Conservation (phyloP, 2,888 invertebrate species). For the Thalpophila matura region DNA sequence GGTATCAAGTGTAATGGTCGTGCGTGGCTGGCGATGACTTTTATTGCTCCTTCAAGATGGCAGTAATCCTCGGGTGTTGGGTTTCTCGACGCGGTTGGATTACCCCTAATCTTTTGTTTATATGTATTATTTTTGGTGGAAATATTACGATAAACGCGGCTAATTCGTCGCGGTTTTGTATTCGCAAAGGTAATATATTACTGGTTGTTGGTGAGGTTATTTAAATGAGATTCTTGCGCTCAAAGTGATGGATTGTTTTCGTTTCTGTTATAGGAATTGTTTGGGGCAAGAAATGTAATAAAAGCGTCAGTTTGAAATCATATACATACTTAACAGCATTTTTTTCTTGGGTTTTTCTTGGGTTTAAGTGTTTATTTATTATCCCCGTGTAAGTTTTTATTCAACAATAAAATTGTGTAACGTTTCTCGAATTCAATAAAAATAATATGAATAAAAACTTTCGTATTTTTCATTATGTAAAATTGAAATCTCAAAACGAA, state of each 20-base stretch:
- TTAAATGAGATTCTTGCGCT: constrained; percentile 47
- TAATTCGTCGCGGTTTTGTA: constrained; percentile 57
- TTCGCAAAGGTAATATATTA: constrained; percentile 48
- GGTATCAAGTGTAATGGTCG: constrained; percentile 72
- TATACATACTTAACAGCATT: constrained; percentile 9
- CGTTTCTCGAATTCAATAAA: no score
- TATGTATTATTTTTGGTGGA: constrained; percentile 72
- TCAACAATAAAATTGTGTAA: neutral
- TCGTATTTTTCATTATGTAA: neutral
- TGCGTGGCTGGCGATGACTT: constrained; percentile 75
- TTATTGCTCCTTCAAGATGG: constrained; percentile 84
- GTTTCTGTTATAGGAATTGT: constrained; percentile 38
- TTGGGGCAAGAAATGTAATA: constrained; percentile 42
- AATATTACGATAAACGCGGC: constrained; percentile 65
- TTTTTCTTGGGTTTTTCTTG: constrained; percentile 6
- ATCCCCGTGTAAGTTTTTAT: neutral
- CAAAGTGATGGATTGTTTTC: constrained; percentile 53
- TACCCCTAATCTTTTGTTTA: constrained; percentile 83
- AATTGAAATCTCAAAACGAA: neutral
- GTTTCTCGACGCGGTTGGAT: constrained; percentile 70
- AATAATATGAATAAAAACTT: no score
- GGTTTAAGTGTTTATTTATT: constrained; percentile 2
- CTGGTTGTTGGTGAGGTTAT: constrained; percentile 42
- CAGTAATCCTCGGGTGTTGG: constrained; percentile 77
- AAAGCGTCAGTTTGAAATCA: constrained; percentile 17